Conservation (phyloP, 1,140 invertebrate species). For the Akabosia matsudoensis region DNA sequence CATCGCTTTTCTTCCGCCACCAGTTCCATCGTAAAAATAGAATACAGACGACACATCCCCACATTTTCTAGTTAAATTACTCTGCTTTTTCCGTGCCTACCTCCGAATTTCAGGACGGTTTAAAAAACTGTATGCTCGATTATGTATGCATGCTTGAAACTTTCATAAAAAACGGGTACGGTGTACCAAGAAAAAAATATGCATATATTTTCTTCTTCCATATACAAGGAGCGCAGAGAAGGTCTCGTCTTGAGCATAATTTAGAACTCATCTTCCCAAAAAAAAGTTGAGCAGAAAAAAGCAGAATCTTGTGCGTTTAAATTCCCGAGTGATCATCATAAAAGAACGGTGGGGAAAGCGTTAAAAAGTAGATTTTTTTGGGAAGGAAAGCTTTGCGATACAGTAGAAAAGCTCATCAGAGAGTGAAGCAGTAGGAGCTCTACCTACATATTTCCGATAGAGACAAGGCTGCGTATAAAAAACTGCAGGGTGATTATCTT, state of each 20-base stretch:
- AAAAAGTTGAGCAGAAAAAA: background rate
- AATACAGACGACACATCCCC: constrained; percentile 6
- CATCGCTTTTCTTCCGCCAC: background rate
- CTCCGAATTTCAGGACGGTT: background rate
- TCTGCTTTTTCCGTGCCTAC: background rate
- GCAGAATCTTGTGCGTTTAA: background rate
- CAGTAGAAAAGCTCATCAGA: constrained; percentile 9
- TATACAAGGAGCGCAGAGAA: no score
- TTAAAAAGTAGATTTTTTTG: constrained; percentile 4
- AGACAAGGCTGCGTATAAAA: background rate
- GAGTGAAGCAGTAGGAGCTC: background rate
- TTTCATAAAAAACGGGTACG: background rate
- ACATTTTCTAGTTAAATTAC: constrained; percentile 10
- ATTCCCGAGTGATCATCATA: constrained; percentile 13
- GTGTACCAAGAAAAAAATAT: background rate
- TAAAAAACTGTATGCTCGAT: background rate
- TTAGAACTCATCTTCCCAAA: background rate
- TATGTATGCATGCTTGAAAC: constrained; percentile 13
- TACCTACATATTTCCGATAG: background rate
- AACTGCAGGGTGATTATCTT: background rate
- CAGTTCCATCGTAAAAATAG: background rate
- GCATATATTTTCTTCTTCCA: no score
- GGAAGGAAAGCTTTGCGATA: no score
- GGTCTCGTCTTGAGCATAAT: no score
- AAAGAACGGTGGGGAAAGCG: background rate